Conservation (phyloP, 2,113 vertebrate species). For the Tachycineta bicolor region DNA sequence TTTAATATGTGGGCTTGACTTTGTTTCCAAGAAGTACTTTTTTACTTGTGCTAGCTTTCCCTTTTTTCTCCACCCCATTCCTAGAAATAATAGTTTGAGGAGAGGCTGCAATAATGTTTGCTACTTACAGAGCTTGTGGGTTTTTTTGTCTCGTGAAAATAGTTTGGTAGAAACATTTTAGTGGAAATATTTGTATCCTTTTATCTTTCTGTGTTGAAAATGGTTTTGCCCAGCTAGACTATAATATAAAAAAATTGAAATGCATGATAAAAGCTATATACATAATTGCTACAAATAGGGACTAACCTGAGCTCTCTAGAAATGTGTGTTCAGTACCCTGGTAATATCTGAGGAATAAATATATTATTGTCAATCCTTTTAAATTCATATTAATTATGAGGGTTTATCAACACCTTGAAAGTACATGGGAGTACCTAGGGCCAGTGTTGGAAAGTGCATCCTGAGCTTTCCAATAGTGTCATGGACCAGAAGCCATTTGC, state of each 20-base stretch:
- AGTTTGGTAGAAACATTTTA: background rate
- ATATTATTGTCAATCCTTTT: background rate
- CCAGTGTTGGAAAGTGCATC: background rate
- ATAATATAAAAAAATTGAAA: background rate
- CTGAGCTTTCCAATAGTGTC: background rate
- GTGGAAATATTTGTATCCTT: background rate
- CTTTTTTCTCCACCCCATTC: background rate
- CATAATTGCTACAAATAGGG: background rate
- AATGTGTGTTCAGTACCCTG: background rate
- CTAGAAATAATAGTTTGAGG: background rate
- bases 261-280: rapidly evolving
- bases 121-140: background rate
- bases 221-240: background rate
- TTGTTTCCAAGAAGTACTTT: background rate
- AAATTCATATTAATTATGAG: background rate
- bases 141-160: background rate
- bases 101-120: background rate
- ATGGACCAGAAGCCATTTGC: background rate
- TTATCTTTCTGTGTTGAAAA: background rate
- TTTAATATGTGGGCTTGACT: background rate
- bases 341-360: background rate
- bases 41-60: background rate
- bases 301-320: background rate
- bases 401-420: background rate
- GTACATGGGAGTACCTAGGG: background rate